phyloP scores from a whole-genome alignment of 2,113 vertebrate genomes.

The Gallinago jamesoni region DNA sequence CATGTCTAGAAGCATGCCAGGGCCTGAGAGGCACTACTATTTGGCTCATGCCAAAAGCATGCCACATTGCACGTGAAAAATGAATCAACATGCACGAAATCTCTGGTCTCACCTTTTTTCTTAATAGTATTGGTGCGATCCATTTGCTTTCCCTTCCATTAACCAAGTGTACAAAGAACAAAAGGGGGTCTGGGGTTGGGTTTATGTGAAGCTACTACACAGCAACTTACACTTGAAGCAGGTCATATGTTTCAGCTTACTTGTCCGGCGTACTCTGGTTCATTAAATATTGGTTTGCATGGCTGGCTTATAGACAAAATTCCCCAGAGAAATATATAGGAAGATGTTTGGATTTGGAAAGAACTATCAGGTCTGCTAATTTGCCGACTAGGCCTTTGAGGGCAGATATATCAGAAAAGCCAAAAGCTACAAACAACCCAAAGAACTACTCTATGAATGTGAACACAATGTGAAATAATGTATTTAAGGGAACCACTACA shows the following conservation, averaged over 20 bases:
- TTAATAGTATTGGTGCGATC: not conserved
- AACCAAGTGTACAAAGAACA: not conserved
- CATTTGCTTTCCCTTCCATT: not conserved
- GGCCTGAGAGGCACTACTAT: not conserved
- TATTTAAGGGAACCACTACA: not conserved
- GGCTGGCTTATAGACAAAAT: not conserved
- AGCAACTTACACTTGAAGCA: not conserved
- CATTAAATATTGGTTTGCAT: not conserved
- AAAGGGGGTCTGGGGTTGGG: rapidly evolving
- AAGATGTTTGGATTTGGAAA: not conserved
- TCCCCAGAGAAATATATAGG: not conserved
- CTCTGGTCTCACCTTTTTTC: not conserved
- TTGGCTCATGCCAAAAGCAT: not conserved
- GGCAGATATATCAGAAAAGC: not conserved
- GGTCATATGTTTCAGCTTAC: not conserved
- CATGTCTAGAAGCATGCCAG: not conserved
- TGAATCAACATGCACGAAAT: not conserved
- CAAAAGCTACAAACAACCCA: not conserved
- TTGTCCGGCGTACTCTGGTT: not conserved
- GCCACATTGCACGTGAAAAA: not conserved
- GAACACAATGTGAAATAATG: rapidly evolving
- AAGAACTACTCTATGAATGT: not conserved
- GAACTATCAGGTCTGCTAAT: not conserved
- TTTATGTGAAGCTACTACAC: not conserved
- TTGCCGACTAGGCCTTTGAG: not conserved